A percentile compares a stretch with the other conserved stretches of the same genome.
phyloP scores from a whole-genome alignment of 53 echinoderm and acorn worm species.

The Echinometra lucunter region DNA sequence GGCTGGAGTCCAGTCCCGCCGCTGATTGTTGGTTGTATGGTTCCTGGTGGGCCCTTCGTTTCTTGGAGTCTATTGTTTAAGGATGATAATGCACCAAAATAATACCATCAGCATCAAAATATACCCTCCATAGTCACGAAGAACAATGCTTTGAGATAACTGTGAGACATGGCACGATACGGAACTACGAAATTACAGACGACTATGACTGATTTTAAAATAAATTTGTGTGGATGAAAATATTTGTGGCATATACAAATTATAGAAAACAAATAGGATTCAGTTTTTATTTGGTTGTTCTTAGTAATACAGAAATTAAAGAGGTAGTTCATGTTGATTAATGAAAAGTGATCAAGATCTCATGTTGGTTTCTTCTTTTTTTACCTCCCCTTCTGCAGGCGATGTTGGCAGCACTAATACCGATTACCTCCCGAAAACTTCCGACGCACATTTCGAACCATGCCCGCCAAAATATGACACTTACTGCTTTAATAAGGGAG shows the following conservation, averaged over 20 bases:
- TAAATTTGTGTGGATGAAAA: no score
- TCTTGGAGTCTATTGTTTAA: neutral
- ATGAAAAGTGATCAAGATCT: neutral
- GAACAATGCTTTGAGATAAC: neutral
- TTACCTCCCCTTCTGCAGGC: slow-evolving; percentile 12
- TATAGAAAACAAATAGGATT: no score
- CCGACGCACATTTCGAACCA: slow-evolving; percentile 70
- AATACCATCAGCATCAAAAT: neutral
- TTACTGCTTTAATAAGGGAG: slow-evolving; percentile 70
- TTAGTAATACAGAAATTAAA: no score
- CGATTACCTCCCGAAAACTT: slow-evolving; percentile 37
- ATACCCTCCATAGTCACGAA: neutral
- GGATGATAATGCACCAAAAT: neutral
- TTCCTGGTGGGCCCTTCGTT: neutral
- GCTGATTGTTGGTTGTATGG: neutral
- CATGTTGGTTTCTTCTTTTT: neutral
- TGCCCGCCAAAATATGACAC: slow-evolving; percentile 49
- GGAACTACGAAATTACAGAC: neutral
- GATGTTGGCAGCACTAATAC: slow-evolving; percentile 12
- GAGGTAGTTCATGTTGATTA: no score
- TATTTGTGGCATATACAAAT: no score
- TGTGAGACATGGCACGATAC: neutral
- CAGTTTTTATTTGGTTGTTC: no score
- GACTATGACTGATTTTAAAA: no score
- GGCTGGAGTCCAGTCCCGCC: neutral